Conservation (phyloP, 2,797 vertebrate species). For the Tokudaia muenninki region DNA sequence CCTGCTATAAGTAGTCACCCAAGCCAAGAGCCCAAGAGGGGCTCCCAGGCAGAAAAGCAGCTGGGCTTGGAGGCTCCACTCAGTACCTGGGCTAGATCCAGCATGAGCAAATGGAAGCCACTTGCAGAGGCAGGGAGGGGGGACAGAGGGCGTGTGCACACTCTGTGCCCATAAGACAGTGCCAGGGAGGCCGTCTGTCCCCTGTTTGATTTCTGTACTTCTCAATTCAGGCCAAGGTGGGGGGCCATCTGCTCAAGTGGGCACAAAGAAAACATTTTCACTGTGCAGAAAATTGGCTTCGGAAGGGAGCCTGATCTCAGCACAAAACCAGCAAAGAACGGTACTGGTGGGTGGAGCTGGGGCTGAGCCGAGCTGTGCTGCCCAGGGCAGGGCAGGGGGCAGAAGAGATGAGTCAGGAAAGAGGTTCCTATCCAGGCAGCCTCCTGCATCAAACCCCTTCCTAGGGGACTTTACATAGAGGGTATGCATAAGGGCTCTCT, state of each 20-base stretch:
- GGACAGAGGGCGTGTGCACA: not conserved
- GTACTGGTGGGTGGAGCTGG: not conserved
- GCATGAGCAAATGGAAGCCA: rapidly evolving
- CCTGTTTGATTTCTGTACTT: constrained; percentile 65
- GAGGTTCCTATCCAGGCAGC: not conserved
- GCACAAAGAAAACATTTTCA: constrained; percentile 60
- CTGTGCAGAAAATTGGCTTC: constrained; percentile 74
- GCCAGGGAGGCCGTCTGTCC: constrained; percentile 75
- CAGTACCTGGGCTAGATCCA: not conserved
- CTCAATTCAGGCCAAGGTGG: constrained; percentile 76
- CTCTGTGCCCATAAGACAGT: not conserved
- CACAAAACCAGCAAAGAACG: not conserved
- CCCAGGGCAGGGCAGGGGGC: not conserved
- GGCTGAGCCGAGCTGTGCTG: not conserved
- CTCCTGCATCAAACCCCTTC: not conserved
- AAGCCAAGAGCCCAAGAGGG: not conserved
- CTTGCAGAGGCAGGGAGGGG: not conserved
- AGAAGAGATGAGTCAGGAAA: not conserved
- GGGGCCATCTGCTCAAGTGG: constrained; percentile 78
- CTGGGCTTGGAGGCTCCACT: not conserved
- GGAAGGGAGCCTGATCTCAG: not conserved
- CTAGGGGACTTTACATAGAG: not conserved
- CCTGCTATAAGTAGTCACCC: not conserved
- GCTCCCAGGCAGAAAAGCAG: not conserved
- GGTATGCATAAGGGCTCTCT: no score